Evolutionary conservation across 2,797 vertebrate genomes (phyloP), one percentile per base, ranked within the genome.

Genomic region (Chaetodon trifasciatus): DNA sequence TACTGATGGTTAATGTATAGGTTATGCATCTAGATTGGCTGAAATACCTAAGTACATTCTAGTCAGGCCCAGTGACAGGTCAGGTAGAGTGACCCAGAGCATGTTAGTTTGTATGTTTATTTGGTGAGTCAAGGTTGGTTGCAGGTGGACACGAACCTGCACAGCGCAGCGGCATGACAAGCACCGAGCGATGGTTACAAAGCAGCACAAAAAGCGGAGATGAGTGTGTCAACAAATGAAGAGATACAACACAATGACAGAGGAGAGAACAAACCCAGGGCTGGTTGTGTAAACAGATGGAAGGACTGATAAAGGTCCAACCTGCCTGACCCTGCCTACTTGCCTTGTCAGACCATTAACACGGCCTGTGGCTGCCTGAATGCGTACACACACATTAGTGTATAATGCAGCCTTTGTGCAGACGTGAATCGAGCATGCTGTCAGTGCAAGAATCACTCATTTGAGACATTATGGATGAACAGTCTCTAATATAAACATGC

Each of bases 241-340:
- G 74, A 92, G 92, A 93, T 91, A 74, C 83, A 74, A 82, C 17
- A 1, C 69, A 35, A 64, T 66, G 93, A 94, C 92, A 90, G 78
- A 79, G 82, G 57, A 78, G 57, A 78, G 76, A 75, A 56, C 84
- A 76, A 87, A 83, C 86, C 82, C 63, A 61, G 58, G 62, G 69
- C 63, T 85, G 82, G 79, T 80, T 93, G 82, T 90, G 88, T 92
- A 91, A 93, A 93, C 91, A 93, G 89, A 93, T 91, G 80, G 70
- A 79, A 58, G 71, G 68, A 55, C 56, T 84, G 90, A 92, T 92
- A 88, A 89, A 67, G 23, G 8, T 21, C 28, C 65, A 53, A 78
- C 82, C 70, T 83, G 81, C 42, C 56, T 63, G 39, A 65, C 76
- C 56, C 8, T 61, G 73, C 47, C 79, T 61, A 1, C 39, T 63